phyloP scores from a whole-genome alignment of 1,140 invertebrate species.

The Leptinotarsa defecta region DNA sequence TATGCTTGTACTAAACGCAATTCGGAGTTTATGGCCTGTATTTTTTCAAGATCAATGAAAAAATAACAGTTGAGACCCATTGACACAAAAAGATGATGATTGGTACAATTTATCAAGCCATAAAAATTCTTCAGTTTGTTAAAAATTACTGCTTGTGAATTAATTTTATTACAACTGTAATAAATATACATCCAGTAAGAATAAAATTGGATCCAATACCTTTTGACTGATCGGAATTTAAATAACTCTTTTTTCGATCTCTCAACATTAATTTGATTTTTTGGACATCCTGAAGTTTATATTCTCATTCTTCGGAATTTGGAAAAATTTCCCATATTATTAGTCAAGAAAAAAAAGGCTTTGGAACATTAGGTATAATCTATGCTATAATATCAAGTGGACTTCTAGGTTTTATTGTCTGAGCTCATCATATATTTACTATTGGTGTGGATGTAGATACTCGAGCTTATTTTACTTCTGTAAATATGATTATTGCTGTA shows the following conservation, averaged over 20 bases:
- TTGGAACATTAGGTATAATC: slow-evolving; percentile 66
- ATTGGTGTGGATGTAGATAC: slow-evolving; percentile 75
- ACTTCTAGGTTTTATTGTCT: slow-evolving; percentile 69
- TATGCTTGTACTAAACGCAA: too few species aligned
- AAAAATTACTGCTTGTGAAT: too few species aligned
- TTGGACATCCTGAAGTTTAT: slow-evolving; percentile 54
- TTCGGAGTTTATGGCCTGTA: too few species aligned
- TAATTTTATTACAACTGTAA: slow-evolving; percentile 63
- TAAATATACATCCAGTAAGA: slow-evolving; percentile 62
- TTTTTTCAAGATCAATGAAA: too few species aligned
- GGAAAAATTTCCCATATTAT: too few species aligned
- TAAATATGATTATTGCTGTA: slow-evolving; percentile 73
- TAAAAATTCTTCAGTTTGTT: too few species aligned
- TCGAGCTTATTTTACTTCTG: slow-evolving; percentile 73
- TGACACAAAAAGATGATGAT: too few species aligned
- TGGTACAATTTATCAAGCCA: too few species aligned
- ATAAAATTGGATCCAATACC: slow-evolving; percentile 61
- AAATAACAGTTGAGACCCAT: too few species aligned
- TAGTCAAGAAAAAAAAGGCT: slow-evolving; percentile 59
- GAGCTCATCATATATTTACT: slow-evolving; percentile 75
- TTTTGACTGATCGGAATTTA: slow-evolving; percentile 68
- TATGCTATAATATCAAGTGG: slow-evolving; percentile 70
- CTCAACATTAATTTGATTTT: slow-evolving; percentile 49
- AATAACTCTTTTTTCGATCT: slow-evolving; percentile 74
- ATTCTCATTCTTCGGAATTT: too few species aligned